Conservation (phyloP, 2,888 invertebrate genomes). For the Acleris cristana region DNA sequence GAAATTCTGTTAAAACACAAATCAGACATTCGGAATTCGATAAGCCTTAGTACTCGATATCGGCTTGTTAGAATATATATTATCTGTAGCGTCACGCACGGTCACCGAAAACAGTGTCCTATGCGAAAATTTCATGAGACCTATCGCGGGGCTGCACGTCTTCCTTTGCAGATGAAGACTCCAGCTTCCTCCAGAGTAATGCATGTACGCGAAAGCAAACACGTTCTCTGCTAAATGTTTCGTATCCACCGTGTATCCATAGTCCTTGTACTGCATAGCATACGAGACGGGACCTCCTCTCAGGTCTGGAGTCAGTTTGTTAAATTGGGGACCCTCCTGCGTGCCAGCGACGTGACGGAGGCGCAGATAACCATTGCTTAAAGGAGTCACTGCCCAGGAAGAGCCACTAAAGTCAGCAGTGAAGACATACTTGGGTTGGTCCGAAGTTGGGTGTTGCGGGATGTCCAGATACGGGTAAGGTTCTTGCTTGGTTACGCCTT, state of each 20-base stretch:
- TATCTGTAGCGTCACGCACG: neutral
- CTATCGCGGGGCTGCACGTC: neutral
- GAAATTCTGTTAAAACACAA: too few relatives aligned
- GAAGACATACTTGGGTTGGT: conserved; percentile 2
- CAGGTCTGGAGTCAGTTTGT: neutral
- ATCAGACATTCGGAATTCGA: neutral
- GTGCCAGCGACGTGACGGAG: neutral
- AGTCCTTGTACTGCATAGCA: conserved; percentile 3
- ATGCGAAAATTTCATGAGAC: too few relatives aligned
- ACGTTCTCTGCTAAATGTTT: neutral
- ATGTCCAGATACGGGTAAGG: neutral
- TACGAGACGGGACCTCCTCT: neutral
- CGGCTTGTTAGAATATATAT: neutral
- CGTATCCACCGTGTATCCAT: neutral
- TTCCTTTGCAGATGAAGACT: neutral
- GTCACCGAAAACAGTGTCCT: neutral
- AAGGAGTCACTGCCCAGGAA: neutral
- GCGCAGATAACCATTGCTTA: neutral
- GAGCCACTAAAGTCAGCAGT: conserved; percentile 3
- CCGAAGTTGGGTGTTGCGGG: neutral
- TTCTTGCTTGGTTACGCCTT: neutral
- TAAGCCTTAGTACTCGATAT: neutral
- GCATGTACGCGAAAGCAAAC: neutral
- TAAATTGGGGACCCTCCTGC: neutral
- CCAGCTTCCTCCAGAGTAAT: neutral